Base-by-base conservation (phyloP, 2,888 invertebrate species). In the Xiphydria camelus region DNA sequence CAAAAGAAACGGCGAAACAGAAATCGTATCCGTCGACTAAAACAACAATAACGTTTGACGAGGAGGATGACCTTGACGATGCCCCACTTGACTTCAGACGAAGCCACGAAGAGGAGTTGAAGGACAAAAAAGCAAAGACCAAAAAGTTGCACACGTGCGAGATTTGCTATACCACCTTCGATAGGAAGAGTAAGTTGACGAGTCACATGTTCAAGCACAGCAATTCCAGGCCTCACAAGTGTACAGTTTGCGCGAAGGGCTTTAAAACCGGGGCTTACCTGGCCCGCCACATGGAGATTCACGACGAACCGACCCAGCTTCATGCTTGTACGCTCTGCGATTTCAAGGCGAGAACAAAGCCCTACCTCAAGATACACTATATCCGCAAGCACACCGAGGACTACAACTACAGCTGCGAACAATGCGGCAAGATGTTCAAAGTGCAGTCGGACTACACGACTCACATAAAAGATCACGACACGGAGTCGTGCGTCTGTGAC, bases 351-450 rank as follows among this genome's bases (percentile, higher is more conserved):
- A 61, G 61, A 20, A 66, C 66, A 0, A 73, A 73, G 18, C 58
- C 65, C 1, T 72, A 73, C 22, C 48, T 73, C 7, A 73, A 72
- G 48, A 63, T 66, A 19, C 72, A 72, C 45, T 68, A 68, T 29
- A 70, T 70, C 22, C 51, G 72, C 19, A 67, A 62, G 19, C 72
- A 72, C 52, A 71, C 71, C 0, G 62, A 59, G 7, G 68, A 68
- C 10, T 73, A 68, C 60, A 77, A 79, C 35, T 84, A 81, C 49
- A 80, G 80, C 0, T 82, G 82, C 57, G 76, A 76, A 12, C 78
- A 69, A 32, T 82, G 82, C 54, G 79, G 77, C 1, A 82, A 82
- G 58, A 68, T 76, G 6, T 82, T 81, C 61, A 79, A 81, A 3
- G 79, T 82, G 0, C 55, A 78, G 1, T 78, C 78, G 1, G 81